phyloP scores from a whole-genome alignment of 2,113 vertebrate species.

The Synchiropus splendidus region DNA sequence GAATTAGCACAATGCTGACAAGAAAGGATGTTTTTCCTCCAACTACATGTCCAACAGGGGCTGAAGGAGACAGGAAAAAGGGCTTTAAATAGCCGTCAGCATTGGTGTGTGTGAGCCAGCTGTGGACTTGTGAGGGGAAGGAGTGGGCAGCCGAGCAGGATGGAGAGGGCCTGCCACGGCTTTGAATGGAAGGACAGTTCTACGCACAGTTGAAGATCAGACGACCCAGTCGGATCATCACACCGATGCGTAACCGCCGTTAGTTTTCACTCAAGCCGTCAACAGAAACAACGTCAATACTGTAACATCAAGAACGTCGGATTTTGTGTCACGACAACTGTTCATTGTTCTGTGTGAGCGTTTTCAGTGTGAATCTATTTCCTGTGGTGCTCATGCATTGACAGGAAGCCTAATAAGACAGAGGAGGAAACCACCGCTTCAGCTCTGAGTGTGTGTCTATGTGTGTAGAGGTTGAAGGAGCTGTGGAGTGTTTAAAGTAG shows the following conservation, averaged over 20 bases:
- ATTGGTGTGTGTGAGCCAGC: constrained; percentile 27
- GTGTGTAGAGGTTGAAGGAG: constrained; percentile 2
- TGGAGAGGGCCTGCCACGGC: constrained; percentile 13
- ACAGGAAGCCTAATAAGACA: constrained; percentile 67
- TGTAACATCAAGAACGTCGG: too few species aligned
- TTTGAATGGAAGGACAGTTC: constrained; percentile 22
- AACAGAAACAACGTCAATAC: too few species aligned
- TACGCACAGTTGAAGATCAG: neutral
- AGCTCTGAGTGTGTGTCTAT: constrained; percentile 15
- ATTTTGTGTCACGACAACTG: too few species aligned
- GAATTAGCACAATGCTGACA: constrained; percentile 17
- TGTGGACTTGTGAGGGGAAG: constrained; percentile 46
- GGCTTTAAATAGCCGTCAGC: constrained; percentile 41
- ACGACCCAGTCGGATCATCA: neutral
- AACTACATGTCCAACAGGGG: constrained; percentile 22
- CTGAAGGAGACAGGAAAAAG: constrained; percentile 37
- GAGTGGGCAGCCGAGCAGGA: constrained; percentile 48
- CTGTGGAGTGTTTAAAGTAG: constrained; percentile 10
- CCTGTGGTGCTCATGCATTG: constrained; percentile 53
- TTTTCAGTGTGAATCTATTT: constrained; percentile 30
- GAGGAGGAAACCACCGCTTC: constrained; percentile 57
- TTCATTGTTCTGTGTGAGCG: neutral
- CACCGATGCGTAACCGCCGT: too few species aligned
- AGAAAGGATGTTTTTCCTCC: constrained; percentile 27
- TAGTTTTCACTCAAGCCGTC: too few species aligned